phyloP scores from a whole-genome alignment of 1,140 invertebrate genomes.

The Varroa destructor region DNA sequence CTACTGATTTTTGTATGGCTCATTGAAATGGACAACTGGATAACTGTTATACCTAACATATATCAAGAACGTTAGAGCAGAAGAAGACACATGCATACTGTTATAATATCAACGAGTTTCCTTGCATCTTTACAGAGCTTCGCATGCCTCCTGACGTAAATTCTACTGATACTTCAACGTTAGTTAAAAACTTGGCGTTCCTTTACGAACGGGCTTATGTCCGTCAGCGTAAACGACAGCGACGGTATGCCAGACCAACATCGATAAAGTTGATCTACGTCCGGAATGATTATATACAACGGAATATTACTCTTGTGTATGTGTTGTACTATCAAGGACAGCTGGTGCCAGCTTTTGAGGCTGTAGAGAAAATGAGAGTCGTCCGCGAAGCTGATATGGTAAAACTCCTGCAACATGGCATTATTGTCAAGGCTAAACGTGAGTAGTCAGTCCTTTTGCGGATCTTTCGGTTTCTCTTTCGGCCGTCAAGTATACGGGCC shows the following conservation, averaged over 20 bases:
- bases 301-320: slow-evolving; percentile 1
- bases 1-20: too few relatives aligned
- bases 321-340: neutral
- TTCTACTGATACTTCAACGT: slow-evolving; percentile 11
- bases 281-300: neutral
- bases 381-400: slow-evolving; percentile 6
- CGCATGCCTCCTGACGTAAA: neutral
- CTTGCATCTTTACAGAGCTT: neutral
- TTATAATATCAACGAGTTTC: too few relatives aligned
- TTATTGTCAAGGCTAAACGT: slow-evolving; percentile 19
- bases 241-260: neutral
- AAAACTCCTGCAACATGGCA: slow-evolving; percentile 8
- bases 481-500: too few relatives aligned
- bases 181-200: slow-evolving; percentile 9
- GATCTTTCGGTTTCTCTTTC: too few relatives aligned
- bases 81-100: too few relatives aligned
- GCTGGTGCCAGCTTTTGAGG: slow-evolving; percentile 13
- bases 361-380: neutral
- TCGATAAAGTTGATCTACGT: slow-evolving; percentile 13
- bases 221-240: neutral
- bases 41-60: too few relatives aligned
- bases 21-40: too few relatives aligned
- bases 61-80: too few relatives aligned
- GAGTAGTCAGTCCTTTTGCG: neutral
- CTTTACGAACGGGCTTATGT: slow-evolving; percentile 11